A percentile compares a stretch with the other conserved stretches of the same genome.
These are phyloP conservation scores for Copsychus sechellarum DNA, from an alignment of 2,113 vertebrate genomes.

Conservation along the genomic window DNA sequence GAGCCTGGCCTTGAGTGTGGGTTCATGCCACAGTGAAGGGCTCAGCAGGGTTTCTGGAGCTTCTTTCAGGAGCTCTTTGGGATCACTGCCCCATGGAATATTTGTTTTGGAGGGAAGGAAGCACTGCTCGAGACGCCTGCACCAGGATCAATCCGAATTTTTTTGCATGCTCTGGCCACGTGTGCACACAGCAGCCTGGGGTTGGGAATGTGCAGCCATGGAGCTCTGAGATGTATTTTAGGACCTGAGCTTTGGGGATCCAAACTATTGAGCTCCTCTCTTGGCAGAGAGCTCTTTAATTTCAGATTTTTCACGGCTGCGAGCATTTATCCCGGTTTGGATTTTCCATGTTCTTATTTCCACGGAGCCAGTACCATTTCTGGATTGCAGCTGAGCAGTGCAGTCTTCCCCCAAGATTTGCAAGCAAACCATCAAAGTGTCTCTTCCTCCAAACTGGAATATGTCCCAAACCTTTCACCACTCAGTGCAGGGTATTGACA, in stretches of 20 bases:
- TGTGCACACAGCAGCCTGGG: neutral
- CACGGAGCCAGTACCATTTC: neutral
- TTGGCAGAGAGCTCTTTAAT: constrained; percentile 3
- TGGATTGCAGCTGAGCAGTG: neutral
- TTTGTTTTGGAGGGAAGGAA: constrained; percentile 8
- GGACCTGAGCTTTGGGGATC: neutral
- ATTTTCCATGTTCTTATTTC: constrained; percentile 10
- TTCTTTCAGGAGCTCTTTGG: neutral
- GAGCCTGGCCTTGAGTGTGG: neutral
- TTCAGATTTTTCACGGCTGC: neutral
- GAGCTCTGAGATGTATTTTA: neutral
- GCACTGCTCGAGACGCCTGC: neutral
- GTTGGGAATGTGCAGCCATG: neutral
- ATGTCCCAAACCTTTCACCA: constrained; percentile 47
- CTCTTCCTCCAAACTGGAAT: constrained; percentile 25
- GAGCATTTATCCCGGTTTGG: neutral
- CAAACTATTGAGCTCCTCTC: neutral
- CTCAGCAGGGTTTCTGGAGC: neutral
- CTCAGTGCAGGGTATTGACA: constrained; percentile 40
- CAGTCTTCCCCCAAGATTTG: neutral
- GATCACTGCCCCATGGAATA: neutral
- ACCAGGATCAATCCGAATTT: neutral
- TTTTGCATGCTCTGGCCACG: neutral
- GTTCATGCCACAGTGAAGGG: neutral
- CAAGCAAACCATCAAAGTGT: neutral